A percentile compares a stretch with the other conserved stretches of the same genome.
Evolutionary conservation across 2,888 invertebrate genomes (phyloP).

Genomic region (Drosophila algonquin): DNA sequence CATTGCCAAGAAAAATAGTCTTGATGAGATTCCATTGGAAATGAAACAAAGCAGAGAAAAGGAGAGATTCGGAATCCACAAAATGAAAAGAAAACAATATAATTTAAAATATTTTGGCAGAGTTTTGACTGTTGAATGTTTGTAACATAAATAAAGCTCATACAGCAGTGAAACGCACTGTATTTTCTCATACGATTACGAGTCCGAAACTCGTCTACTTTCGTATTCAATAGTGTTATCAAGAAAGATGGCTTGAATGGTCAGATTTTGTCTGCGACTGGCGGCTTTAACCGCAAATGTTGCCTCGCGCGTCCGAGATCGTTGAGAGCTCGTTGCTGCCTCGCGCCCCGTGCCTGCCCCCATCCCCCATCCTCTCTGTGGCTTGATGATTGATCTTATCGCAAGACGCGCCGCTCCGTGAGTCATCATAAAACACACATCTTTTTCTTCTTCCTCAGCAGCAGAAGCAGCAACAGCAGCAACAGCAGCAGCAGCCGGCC

Average conservation of each 20-base stretch:
- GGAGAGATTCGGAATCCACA: too few relatives aligned
- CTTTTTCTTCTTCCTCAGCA: conserved; percentile 38
- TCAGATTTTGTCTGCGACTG: conserved; percentile 18
- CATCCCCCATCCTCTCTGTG: conserved; percentile 27
- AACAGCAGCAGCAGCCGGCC: conserved; percentile 61
- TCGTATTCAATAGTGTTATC: conserved; percentile 78
- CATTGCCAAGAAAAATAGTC: too few relatives aligned
- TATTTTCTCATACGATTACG: conserved; percentile 1
- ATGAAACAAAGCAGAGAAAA: too few relatives aligned
- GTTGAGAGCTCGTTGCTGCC: conserved; percentile 21
- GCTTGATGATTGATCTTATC: conserved; percentile 75
- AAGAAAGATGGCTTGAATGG: conserved; percentile 50
- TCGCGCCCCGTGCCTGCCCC: conserved; percentile 1
- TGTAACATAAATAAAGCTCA: neutral
- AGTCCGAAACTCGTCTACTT: conserved; percentile 70
- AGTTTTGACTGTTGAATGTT: neutral
- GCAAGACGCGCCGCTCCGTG: conserved; percentile 57
- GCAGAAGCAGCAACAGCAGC: conserved; percentile 41
- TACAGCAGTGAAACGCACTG: conserved; percentile 19
- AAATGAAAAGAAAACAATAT: neutral
- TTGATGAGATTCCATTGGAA: too few relatives aligned
- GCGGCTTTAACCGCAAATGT: conserved; percentile 33
- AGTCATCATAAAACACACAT: conserved; percentile 67
- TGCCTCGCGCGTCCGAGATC: conserved; percentile 29
- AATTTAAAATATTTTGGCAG: neutral